These are phyloP conservation scores for Drosophila malerkotliana DNA, from an alignment of 1,140 invertebrate genomes.

Conservation along the genomic window DNA sequence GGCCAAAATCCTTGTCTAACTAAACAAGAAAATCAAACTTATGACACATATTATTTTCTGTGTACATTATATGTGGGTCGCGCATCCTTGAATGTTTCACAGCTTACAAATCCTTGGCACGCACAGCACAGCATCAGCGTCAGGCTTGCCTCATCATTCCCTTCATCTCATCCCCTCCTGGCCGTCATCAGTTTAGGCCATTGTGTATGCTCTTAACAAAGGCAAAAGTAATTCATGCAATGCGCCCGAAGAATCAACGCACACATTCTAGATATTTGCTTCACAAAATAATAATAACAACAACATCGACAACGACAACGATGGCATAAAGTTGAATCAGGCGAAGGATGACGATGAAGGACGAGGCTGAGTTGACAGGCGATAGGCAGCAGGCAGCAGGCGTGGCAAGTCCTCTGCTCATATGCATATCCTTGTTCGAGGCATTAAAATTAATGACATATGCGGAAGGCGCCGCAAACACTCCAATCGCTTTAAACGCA, in stretches of 20 bases:
- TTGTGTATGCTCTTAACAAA: conserved; percentile 72
- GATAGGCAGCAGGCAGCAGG: conserved; percentile 9
- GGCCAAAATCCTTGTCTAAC: neutral
- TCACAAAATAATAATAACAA: conserved; percentile 52
- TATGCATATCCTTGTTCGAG: conserved; percentile 14
- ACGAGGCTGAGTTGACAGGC: conserved; percentile 28
- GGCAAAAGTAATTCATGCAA: conserved; percentile 73
- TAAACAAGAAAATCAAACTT: neutral
- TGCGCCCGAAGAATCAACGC: conserved; percentile 66
- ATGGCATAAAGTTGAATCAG: conserved; percentile 12
- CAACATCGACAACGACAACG: conserved; percentile 34
- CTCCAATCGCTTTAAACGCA: conserved; percentile 58
- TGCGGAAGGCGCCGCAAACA: conserved; percentile 18
- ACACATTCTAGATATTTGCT: conserved; percentile 66
- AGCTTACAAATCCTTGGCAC: conserved; percentile 64
- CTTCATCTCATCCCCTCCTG: neutral
- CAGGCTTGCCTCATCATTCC: conserved; percentile 1
- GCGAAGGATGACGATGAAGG: conserved; percentile 33
- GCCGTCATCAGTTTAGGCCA: conserved; percentile 49
- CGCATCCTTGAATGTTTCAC: conserved; percentile 57
- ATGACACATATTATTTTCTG: conserved; percentile 10
- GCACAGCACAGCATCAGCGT: conserved; percentile 41
- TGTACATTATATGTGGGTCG: conserved; percentile 46
- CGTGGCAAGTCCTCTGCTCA: conserved; percentile 1
- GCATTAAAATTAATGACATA: conserved; percentile 74